Percentiles rank a stretch among this genome's conserved stretches.
phyloP scores from a whole-genome alignment of 2,113 vertebrate species.

The Epinephelus fuscoguttatus region DNA sequence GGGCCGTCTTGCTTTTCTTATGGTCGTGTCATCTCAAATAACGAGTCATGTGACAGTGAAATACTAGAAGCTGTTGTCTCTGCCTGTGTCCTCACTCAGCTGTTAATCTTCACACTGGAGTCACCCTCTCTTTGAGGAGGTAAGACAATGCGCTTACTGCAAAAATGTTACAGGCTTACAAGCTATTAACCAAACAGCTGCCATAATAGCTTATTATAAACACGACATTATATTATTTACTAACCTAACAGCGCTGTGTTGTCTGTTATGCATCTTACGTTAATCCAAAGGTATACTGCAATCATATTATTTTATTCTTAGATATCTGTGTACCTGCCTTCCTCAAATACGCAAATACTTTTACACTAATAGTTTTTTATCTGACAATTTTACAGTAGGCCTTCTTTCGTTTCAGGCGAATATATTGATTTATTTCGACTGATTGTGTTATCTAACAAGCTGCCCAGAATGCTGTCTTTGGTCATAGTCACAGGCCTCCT shows the following conservation, averaged over 20 bases:
- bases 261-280: neutral
- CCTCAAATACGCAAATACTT: neutral
- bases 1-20: neutral
- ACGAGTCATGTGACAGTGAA: slow-evolving; percentile 75
- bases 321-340: neutral
- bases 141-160: slow-evolving; percentile 9
- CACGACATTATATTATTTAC: neutral
- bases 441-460: slow-evolving; percentile 44
- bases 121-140: slow-evolving; percentile 1
- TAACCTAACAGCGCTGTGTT: neutral
- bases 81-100: slow-evolving; percentile 1
- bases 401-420: neutral
- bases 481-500: slow-evolving; percentile 66
- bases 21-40: slow-evolving; percentile 39
- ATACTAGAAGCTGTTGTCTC: slow-evolving; percentile 12
- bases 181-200: neutral
- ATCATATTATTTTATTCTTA: neutral
- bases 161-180: neutral
- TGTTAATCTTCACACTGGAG: slow-evolving; percentile 8
- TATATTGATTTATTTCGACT: slow-evolving; percentile 1
- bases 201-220: neutral
- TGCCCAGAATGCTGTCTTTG: slow-evolving; percentile 65
- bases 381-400: neutral
- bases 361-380: neutral
- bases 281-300: neutral